Base-by-base conservation (phyloP, 1,140 invertebrate genomes). In the Eciton burchellii region DNA sequence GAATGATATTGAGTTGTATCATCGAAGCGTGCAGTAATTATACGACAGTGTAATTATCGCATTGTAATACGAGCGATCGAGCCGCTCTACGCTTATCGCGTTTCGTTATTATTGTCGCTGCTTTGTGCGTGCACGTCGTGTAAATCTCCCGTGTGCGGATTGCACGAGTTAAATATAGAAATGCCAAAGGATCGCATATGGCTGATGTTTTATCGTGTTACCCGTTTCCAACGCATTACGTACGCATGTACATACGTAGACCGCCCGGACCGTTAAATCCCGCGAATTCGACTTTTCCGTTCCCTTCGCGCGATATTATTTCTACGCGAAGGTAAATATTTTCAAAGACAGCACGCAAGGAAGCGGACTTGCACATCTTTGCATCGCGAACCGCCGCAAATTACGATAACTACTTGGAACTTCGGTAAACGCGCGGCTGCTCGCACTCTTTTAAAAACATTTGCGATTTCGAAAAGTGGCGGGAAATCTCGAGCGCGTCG, bases 101-200 rank as follows among this genome's bases (percentile, higher is more conserved):
- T 16, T 65, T 66, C 16, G 60, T 66, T 76, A 65, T 65, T 45
- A 12, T 74, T n/a, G 12, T 6, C 4, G 8, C 14, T 5, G 8
- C 8, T 43, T 65, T 11, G 21, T 3, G 12, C 16, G 6, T 35
- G 35, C 5, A 56, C 1, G 52, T 26, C 49, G 21, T 12, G 19
- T 65, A 66, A 77, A 66, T 41, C 16, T 76, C 14, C n/a, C 14
- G 11, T n/a, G 8, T 14, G 29, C 21, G 62, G 14, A 21, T 76
- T 24, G n/a, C 35, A 6, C 35, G 35, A 41, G 19, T 76, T 77
- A 66, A 66, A 65, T 54, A 66, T 77, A n/a, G 47, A 54, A 66
- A 54, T 26, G 24, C 35, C 11, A 26, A 24, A 43, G 16, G 0
- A 14, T 77, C 16, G 11, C 9, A 66, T n/a, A 68, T 63, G 72